Evolutionary conservation across 2,888 invertebrate genomes (phyloP).

Genomic region (Brachyptera putata): DNA sequence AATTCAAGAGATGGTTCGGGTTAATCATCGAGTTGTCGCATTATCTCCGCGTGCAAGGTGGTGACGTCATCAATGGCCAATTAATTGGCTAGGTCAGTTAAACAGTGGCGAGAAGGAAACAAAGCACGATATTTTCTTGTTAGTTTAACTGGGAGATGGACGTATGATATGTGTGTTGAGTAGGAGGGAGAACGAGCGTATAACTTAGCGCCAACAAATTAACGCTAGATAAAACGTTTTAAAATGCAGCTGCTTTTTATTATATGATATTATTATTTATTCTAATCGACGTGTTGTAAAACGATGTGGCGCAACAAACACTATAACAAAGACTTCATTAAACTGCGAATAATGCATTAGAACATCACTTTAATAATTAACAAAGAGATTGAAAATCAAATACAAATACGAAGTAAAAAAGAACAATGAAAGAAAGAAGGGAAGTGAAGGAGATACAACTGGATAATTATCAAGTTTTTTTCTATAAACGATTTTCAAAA

Average conservation of each 20-base stretch:
- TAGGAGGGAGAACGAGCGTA: too few species aligned
- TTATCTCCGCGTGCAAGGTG: too few species aligned
- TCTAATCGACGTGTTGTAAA: not conserved
- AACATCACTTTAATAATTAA: conserved; percentile 3
- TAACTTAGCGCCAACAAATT: not conserved
- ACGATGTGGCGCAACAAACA: conserved; percentile 3
- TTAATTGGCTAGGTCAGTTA: too few species aligned
- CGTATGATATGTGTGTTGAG: too few species aligned
- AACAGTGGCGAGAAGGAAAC: too few species aligned
- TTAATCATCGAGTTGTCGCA: too few species aligned
- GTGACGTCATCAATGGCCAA: too few species aligned
- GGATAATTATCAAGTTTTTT: not conserved
- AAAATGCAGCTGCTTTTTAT: conserved; percentile 11
- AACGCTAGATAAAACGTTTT: not conserved
- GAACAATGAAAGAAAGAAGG: conserved; percentile 5
- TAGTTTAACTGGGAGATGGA: too few species aligned
- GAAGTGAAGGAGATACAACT: not conserved
- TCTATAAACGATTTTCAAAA: not conserved
- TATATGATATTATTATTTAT: too few species aligned
- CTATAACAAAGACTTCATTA: conserved; percentile 13
- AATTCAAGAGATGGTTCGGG: too few species aligned
- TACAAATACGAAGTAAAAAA: conserved; percentile 2
- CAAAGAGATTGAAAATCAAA: conserved; percentile 14
- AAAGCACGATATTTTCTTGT: too few species aligned
- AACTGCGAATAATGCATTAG: conserved; percentile 9